phyloP scores from a whole-genome alignment of 2,797 vertebrate species.

The Smutsia temminckii region DNA sequence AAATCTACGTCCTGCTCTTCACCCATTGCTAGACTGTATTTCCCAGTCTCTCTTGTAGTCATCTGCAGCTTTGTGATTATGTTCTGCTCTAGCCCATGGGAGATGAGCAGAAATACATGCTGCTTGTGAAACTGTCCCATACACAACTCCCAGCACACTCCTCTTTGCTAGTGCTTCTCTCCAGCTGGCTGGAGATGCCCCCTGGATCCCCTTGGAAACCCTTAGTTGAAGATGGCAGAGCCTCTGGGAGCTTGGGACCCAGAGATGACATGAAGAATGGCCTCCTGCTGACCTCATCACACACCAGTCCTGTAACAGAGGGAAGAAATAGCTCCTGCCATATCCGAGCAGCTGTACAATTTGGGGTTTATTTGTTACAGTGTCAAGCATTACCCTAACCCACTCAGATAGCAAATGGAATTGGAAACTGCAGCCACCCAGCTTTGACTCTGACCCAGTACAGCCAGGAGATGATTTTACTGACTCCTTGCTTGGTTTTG shows the following conservation, averaged over 20 bases:
- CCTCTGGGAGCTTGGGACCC: background rate
- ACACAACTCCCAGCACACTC: rapidly evolving
- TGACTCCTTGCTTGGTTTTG: background rate
- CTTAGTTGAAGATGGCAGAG: background rate
- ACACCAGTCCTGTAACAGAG: background rate
- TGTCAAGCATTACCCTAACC: background rate
- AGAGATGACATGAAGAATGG: background rate
- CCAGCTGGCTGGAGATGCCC: background rate
- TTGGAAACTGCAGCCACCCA: background rate
- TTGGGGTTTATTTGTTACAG: background rate
- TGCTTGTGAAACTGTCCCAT: rapidly evolving
- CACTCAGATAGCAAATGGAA: background rate
- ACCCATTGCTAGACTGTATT: background rate
- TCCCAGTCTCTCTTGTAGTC: background rate
- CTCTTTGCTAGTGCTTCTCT: background rate
- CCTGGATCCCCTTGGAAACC: background rate
- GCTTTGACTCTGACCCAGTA: background rate
- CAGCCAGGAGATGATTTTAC: background rate
- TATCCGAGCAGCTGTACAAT: background rate
- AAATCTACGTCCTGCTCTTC: background rate
- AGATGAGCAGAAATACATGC: background rate
- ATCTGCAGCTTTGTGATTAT: rapidly evolving
- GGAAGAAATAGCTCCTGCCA: background rate
- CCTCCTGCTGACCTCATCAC: background rate
- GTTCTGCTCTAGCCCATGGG: background rate